Base-by-base conservation (phyloP, 1,140 invertebrate species). In the Chelonus insularis region DNA sequence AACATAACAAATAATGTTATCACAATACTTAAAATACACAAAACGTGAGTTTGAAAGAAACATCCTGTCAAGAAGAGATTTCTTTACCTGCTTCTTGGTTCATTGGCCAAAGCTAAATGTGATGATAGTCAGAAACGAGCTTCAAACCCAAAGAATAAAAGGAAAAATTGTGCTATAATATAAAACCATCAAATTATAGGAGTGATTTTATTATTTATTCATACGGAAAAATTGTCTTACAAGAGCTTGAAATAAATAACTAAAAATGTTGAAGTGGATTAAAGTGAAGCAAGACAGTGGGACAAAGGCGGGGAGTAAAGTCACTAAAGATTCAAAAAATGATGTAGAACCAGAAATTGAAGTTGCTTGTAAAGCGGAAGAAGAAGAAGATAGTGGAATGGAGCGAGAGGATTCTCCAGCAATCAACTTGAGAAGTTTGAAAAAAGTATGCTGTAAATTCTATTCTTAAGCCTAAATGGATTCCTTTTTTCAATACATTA, bases 181-280 rank as follows among this genome's bases (percentile, higher is more conserved):
- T n/a, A n/a, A n/a, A n/a, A n/a, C 25, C 3, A 29, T 29, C 3
- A 29, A 7, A 4, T 29, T 29, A 4, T 7, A 29, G 7, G 3
- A 29, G 25, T 4, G 7, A 3, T 29, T 29, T 29, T 29, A 7
- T 29, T 29, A 29, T 29, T 3, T 29, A 29, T 29, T 29, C 7
- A 29, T 4, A 29, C 25, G 25, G 3, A 29, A 7, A 29, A 29
- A 29, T 29, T 29, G 25, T n/a, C n/a, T n/a, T n/a, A n/a, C n/a
- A n/a, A 18, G 43, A 47, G 11, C 20, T 29, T 34, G n/a, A n/a
- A n/a, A 52, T 21, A 21, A 50, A 14, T 52, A 11, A 6, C 8
- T 32, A 43, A 66, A 72, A 54, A 81, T 81, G 79, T 73, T 80
- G 58, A 80, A 79, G 76, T 81, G 79, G 79, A 81, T 81, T 57